phyloP scores from a whole-genome alignment of 2,888 invertebrate genomes.

The Drosophila seclusa region DNA sequence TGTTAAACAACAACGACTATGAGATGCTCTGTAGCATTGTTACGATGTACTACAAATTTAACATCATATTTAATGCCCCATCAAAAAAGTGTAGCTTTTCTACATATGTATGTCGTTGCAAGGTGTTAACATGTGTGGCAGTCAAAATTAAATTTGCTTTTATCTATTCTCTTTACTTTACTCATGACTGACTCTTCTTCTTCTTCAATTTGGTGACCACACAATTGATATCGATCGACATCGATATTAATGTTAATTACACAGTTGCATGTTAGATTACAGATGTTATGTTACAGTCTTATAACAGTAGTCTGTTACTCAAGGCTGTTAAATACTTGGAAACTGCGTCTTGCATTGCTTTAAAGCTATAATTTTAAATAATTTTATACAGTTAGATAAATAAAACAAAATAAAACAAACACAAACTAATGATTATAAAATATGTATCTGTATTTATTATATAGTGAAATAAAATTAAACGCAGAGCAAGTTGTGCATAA shows the following conservation, averaged over 20 bases:
- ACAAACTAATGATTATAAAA: neutral
- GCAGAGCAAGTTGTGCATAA: neutral
- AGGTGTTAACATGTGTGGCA: neutral
- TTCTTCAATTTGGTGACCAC: no score
- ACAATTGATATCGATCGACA: no score
- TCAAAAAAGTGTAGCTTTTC: neutral
- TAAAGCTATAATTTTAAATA: neutral
- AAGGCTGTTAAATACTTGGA: neutral
- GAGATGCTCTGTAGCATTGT: conserved; percentile 8
- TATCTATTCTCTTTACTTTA: no score
- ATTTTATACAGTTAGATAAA: neutral
- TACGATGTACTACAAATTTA: neutral
- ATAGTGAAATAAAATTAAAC: neutral
- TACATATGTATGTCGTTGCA: neutral
- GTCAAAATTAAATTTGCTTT: no score
- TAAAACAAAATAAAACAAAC: no score
- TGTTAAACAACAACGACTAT: neutral
- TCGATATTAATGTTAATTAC: no score
- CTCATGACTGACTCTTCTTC: no score
- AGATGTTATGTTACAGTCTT: no score
- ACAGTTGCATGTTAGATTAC: no score
- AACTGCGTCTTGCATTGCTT: neutral
- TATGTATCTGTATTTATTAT: neutral
- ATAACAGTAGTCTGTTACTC: no score
- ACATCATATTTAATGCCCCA: neutral